Evolutionary conservation across 2,888 invertebrate genomes (phyloP), one percentile per base, ranked within the genome.

Genomic region (Apamea epomidion): DNA sequence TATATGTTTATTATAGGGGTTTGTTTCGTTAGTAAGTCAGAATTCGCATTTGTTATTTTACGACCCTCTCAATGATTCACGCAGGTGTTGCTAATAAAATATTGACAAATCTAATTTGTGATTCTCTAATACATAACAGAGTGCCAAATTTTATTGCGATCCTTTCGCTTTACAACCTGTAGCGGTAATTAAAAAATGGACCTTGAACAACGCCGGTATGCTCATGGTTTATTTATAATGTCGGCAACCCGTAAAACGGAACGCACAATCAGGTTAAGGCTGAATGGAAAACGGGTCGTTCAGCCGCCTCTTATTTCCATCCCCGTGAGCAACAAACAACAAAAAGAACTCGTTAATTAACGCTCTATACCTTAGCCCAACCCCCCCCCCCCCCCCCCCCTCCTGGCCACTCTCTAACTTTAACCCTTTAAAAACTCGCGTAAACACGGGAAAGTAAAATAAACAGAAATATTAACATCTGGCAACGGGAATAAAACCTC

Each of bases 391-490:
- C 45, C 45, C 4, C 32, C n/a, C 18, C 16, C 37, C 1, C 58
- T 12, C 16, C 58, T n/a, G n/a, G n/a, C 58, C 42, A 18, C 25
- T 42, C 65, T 74, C 73, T 77, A 88, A 88, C 78, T 89, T 86
- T 76, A 90, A 88, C 87, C 88, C 89, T 89, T 90, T 88, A 89
- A 89, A 89, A 90, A 88, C 87, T 89, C 84, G 80, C 83, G 88
- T 89, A 89, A 90, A 86, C 87, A 90, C 85, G 78, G 81, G 69
- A 80, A 90, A 90, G 88, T 90, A 87, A 85, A 90, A 88, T 90
- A 89, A 90, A 89, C 90, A 88, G 89, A 88, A 88, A 90, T 90
- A 89, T 90, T 90, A 90, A 89, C 90, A 88, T 87, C 90, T 89
- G 89, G 90, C 85, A 82, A 86, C 80, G 77, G 60, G 90, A 88